Conservation (phyloP, 2,113 vertebrate genomes). For the Macrotus californicus region DNA sequence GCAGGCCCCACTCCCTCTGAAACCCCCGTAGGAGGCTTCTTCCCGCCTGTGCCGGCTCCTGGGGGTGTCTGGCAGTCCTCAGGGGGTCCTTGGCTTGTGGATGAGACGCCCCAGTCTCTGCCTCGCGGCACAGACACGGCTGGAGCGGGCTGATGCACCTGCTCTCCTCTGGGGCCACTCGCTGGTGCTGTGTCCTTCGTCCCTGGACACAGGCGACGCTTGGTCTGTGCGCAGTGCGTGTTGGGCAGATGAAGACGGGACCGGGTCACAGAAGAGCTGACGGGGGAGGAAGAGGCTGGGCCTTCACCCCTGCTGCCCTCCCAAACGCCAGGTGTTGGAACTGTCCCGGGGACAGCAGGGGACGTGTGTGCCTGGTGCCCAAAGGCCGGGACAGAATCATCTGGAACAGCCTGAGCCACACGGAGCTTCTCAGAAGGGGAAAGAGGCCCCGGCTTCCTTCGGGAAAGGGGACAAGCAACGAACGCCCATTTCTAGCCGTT, state of each 20-base stretch:
- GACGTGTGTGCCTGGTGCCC: background rate
- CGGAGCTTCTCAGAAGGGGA: background rate
- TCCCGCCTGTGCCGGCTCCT: too few relatives aligned
- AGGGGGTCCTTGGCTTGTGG: too few relatives aligned
- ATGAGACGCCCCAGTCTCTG: too few relatives aligned
- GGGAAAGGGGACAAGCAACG: too few relatives aligned
- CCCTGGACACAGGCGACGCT: background rate
- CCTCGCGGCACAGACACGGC: too few relatives aligned
- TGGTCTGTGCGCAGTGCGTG: rapidly evolving
- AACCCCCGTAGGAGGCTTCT: too few relatives aligned
- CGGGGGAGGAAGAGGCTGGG: rapidly evolving
- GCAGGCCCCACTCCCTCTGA: too few relatives aligned
- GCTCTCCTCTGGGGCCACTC: too few relatives aligned
- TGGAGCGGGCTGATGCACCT: too few relatives aligned
- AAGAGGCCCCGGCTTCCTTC: rapidly evolving
- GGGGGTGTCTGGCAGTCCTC: too few relatives aligned
- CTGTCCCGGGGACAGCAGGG: rapidly evolving
- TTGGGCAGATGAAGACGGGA: background rate
- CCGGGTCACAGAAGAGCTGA: rapidly evolving
- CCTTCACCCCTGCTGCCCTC: background rate
- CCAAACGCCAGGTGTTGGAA: too few relatives aligned
- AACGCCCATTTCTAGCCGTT: background rate
- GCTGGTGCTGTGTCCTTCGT: background rate
- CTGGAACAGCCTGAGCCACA: background rate
- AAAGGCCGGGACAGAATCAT: background rate